Conservation (phyloP, 1,140 invertebrate species). For the Leptonema lineaticorne region DNA sequence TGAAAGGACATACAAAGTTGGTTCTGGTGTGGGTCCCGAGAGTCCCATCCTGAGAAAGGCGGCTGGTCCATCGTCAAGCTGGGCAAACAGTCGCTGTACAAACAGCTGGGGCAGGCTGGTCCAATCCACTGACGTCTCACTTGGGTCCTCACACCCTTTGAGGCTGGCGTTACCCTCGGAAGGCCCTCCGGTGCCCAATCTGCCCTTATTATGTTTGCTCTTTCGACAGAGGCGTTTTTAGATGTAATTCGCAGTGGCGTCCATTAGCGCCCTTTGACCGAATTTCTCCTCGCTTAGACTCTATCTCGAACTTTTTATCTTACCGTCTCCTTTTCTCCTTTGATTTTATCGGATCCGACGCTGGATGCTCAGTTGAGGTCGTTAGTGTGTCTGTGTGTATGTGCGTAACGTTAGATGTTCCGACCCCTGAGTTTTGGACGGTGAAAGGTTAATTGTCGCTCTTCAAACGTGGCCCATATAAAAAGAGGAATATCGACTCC, state of each 20-base stretch:
- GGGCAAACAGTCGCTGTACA: not conserved
- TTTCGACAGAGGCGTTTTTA: conserved; percentile 12
- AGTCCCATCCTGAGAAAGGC: conserved; percentile 3
- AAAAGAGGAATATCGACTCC: too few relatives aligned
- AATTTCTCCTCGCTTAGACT: not conserved
- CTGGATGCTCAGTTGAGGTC: too few relatives aligned
- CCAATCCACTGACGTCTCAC: not conserved
- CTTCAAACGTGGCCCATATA: too few relatives aligned
- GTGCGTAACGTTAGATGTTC: too few relatives aligned
- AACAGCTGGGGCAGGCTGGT: not conserved
- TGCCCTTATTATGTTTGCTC: conserved; percentile 19
- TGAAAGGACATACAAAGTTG: not conserved
- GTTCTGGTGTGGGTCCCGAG: not conserved
- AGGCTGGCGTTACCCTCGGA: not conserved
- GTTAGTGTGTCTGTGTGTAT: too few relatives aligned
- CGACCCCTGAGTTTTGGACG: too few relatives aligned
- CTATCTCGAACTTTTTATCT: too few relatives aligned
- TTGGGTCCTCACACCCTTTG: not conserved
- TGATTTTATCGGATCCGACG: not conserved
- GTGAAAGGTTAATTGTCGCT: not conserved
- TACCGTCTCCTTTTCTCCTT: too few relatives aligned
- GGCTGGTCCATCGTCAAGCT: not conserved
- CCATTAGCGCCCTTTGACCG: conserved; percentile 10
- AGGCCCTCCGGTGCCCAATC: conserved; percentile 4
- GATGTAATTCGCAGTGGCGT: conserved; percentile 17